Evolutionary conservation across 2,888 invertebrate genomes (phyloP).

Genomic region (Eugnorisma glareosa): DNA sequence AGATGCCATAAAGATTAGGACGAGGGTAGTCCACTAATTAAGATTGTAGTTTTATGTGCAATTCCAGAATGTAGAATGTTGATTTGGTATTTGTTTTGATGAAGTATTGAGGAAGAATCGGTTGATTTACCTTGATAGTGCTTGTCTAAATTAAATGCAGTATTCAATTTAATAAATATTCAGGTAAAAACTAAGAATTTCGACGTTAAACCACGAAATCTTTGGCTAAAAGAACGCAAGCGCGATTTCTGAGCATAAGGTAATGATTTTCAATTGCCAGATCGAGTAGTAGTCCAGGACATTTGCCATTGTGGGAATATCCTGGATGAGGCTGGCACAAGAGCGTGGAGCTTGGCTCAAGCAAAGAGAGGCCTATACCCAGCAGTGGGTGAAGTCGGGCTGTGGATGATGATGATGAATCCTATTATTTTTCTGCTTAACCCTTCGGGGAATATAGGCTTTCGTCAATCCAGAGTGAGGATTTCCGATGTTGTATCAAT

Average conservation of each 20-base stretch:
- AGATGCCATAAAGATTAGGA: slow-evolving; percentile 63
- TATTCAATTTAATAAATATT: not conserved
- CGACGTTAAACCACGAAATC: not conserved
- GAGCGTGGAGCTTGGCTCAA: no score
- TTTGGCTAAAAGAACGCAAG: not conserved
- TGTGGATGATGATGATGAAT: no score
- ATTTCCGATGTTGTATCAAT: not conserved
- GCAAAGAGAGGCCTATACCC: no score
- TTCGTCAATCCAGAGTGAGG: not conserved
- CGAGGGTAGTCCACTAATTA: slow-evolving; percentile 52
- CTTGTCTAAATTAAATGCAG: not conserved
- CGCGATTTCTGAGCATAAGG: not conserved
- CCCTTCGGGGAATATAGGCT: not conserved
- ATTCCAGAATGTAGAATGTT: slow-evolving; percentile 11
- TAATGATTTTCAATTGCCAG: not conserved
- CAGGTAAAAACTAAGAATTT: not conserved
- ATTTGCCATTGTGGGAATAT: no score
- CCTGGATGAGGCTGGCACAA: no score
- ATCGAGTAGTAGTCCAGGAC: no score
- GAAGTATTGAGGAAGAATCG: not conserved
- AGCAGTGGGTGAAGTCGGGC: no score
- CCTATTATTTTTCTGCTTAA: not conserved
- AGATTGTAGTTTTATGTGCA: slow-evolving; percentile 57
- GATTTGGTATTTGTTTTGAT: slow-evolving; percentile 43
- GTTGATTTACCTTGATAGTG: not conserved